These are phyloP conservation scores for Bovichtus variegatus DNA, from an alignment of 2,797 vertebrate species.

Conservation along the genomic window DNA sequence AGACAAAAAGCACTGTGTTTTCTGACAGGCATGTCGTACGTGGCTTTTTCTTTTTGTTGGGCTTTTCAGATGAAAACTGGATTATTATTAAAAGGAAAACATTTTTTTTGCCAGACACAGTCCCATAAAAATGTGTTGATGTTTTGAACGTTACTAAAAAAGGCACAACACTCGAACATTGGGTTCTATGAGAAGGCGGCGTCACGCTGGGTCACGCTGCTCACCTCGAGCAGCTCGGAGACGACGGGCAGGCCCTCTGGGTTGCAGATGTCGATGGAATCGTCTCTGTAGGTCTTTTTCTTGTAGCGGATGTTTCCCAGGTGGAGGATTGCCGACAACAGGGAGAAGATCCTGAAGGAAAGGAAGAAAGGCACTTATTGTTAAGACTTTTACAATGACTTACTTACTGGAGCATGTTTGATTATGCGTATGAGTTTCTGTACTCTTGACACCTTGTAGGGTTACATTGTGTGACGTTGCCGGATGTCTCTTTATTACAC, in stretches of 20 bases:
- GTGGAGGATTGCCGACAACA: conserved; percentile 94
- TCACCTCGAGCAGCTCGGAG: conserved; percentile 93
- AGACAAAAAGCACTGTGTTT: conserved; percentile 15
- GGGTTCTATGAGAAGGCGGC: background rate
- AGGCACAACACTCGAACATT: background rate
- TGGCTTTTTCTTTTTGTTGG: background rate
- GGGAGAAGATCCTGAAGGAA: conserved; percentile 90
- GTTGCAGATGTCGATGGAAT: conserved; percentile 96
- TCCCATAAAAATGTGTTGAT: background rate
- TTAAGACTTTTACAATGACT: background rate
- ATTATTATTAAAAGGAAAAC: background rate
- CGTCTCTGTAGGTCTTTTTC: conserved; percentile 95
- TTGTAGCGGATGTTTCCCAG: conserved; percentile 97
- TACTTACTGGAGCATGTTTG: too few relatives aligned
- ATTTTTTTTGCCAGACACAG: too few relatives aligned
- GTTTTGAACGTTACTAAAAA: background rate
- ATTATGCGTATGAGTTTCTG: background rate
- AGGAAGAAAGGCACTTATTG: background rate
- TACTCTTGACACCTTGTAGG: background rate
- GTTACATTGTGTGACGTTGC: background rate
- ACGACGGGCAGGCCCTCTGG: conserved; percentile 91
- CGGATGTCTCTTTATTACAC: background rate
- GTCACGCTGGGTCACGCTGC: background rate
- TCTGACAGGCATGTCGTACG: conserved; percentile 14
- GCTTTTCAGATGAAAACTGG: conserved; percentile 1